Evolutionary conservation across 2,888 invertebrate species (phyloP).

Genomic region (Notodonta ziczac): DNA sequence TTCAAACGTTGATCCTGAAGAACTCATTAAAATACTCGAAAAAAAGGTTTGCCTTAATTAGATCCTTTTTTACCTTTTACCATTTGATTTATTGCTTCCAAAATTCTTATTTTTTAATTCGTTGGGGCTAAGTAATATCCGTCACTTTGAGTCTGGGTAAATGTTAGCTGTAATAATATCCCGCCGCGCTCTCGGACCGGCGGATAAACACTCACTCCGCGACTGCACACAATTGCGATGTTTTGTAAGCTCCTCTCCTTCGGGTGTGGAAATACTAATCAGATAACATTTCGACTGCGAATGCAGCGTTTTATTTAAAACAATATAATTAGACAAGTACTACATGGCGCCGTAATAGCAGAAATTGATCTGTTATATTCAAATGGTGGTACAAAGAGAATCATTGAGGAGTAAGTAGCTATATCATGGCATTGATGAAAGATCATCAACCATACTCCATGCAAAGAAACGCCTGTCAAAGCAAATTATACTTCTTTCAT

Average conservation of each 20-base stretch:
- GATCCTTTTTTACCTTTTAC: not conserved
- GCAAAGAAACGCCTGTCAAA: too few species aligned
- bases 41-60: not conserved
- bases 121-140: constrained; percentile 17
- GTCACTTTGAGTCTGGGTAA: constrained; percentile 23
- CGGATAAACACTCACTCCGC: constrained; percentile 27
- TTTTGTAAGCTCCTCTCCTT: constrained; percentile 11
- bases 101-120: not conserved
- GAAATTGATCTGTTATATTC: too few species aligned
- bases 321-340: too few species aligned
- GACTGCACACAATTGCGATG: constrained; percentile 20
- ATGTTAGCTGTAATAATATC: constrained; percentile 48
- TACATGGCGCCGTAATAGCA: too few species aligned
- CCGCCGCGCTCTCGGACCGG: constrained; percentile 22
- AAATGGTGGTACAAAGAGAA: too few species aligned
- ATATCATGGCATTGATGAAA: too few species aligned
- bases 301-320: not conserved
- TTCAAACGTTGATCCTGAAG: not conserved
- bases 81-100: not conserved
- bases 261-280: not conserved
- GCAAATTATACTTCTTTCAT: too few species aligned
- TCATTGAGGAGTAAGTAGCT: too few species aligned
- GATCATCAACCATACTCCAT: too few species aligned
- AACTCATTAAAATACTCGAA: not conserved
- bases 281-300: not conserved